phyloP scores from a whole-genome alignment of 2,797 vertebrate species.

The Luscinia megarhynchos region DNA sequence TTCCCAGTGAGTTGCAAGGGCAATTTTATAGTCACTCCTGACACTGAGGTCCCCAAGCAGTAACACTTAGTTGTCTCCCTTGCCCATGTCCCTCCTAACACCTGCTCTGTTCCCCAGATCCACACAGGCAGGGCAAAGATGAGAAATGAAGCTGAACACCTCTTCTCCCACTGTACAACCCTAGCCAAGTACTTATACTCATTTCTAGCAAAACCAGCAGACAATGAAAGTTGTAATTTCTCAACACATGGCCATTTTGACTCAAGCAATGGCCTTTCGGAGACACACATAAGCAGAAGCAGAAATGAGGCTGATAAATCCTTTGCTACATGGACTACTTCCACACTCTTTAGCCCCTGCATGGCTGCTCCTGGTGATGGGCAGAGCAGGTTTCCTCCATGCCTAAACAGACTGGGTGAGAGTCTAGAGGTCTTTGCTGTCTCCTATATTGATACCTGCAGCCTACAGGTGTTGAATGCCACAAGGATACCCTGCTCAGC shows the following conservation, averaged over 20 bases:
- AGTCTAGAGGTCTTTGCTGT: background rate
- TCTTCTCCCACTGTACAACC: background rate
- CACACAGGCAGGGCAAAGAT: fast-evolving
- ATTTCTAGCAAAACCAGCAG: background rate
- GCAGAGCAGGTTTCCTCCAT: background rate
- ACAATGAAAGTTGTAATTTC: background rate
- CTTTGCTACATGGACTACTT: background rate
- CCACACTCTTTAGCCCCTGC: background rate
- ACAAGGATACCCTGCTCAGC: background rate
- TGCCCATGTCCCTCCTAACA: fast-evolving
- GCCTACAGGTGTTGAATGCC: background rate
- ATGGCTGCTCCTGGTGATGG: background rate
- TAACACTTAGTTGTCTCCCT: fast-evolving
- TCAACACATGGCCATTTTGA: background rate
- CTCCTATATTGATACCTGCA: background rate
- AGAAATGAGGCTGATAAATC: background rate
- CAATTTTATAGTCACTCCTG: background rate
- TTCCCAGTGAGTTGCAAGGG: background rate
- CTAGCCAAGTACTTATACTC: background rate
- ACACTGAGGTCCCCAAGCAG: background rate
- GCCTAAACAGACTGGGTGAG: background rate
- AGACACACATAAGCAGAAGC: background rate
- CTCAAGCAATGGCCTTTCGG: background rate
- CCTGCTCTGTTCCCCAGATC: background rate
- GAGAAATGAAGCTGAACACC: background rate